A percentile compares a stretch with the other conserved stretches of the same genome.
Evolutionary conservation across 2,113 vertebrate species (phyloP).

Genomic region (Pedetes capensis): DNA sequence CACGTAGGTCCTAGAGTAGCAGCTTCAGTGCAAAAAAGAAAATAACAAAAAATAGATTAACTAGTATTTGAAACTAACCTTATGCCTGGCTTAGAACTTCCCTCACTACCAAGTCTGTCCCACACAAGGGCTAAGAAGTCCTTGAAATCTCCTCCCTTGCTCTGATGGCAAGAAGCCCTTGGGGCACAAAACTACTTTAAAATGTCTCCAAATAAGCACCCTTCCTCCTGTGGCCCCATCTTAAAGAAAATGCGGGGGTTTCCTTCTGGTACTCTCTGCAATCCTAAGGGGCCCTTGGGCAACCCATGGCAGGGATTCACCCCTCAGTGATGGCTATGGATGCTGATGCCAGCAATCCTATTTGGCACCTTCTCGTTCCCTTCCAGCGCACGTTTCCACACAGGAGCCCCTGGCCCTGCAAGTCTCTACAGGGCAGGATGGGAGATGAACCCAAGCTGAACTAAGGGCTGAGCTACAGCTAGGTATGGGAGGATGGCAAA

Average conservation of each 20-base stretch:
- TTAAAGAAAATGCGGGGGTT: background rate
- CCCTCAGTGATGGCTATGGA: background rate
- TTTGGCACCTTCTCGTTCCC: background rate
- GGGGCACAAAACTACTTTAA: background rate
- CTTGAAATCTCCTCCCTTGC: background rate
- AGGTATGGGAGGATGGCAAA: background rate
- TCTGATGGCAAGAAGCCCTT: background rate
- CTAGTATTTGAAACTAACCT: slow-evolving; percentile 75
- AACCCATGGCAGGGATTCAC: background rate
- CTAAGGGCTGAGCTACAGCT: background rate
- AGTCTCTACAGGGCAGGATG: background rate
- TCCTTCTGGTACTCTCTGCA: background rate
- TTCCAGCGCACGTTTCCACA: background rate
- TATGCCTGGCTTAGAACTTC: slow-evolving; percentile 80
- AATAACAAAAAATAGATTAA: slow-evolving; percentile 70
- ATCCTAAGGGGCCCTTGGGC: background rate
- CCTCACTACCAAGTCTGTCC: background rate
- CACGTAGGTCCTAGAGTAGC: slow-evolving; percentile 87
- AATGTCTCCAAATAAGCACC: background rate
- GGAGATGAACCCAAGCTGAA: background rate
- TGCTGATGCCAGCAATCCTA: background rate
- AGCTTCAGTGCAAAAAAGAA: slow-evolving; percentile 87
- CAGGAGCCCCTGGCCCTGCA: background rate
- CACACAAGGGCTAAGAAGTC: background rate
- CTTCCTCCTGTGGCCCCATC: background rate